Percentiles rank a stretch among this genome's conserved stretches.
phyloP scores from a whole-genome alignment of 2,113 vertebrate genomes.

The Rallus limicola region DNA sequence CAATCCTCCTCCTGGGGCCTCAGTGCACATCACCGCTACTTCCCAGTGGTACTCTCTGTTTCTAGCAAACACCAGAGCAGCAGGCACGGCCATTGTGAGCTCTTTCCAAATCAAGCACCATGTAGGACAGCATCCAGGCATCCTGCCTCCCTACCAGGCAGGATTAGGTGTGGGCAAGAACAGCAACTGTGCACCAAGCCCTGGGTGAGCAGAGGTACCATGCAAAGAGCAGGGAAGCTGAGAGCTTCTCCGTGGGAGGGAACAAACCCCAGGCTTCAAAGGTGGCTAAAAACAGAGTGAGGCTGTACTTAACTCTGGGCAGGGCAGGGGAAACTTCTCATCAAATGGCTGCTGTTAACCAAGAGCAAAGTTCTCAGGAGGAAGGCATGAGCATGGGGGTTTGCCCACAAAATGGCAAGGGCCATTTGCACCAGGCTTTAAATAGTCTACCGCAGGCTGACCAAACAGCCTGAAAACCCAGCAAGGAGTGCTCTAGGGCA shows the following conservation, averaged over 20 bases:
- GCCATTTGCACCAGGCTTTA: not conserved
- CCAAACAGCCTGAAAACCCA: not conserved
- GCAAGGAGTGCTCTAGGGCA: not conserved
- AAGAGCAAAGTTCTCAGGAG: not conserved
- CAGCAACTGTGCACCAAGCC: not conserved
- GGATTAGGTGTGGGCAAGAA: slow-evolving; percentile 10
- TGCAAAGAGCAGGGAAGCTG: not conserved
- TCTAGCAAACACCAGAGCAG: not conserved
- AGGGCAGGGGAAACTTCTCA: not conserved
- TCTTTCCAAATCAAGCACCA: not conserved
- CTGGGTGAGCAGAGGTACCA: not conserved
- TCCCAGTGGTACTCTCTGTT: not conserved
- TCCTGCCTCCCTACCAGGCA: not conserved
- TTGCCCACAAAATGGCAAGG: not conserved
- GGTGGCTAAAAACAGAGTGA: not conserved
- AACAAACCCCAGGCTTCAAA: slow-evolving; percentile 16
- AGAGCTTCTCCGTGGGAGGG: not conserved
- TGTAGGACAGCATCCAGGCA: not conserved
- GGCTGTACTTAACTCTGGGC: not conserved
- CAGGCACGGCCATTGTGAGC: not conserved
- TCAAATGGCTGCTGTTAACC: not conserved
- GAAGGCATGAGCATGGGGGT: not conserved
- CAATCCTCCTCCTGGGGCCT: not conserved
- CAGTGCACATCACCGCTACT: not conserved
- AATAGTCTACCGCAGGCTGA: not conserved